Base-by-base conservation (phyloP, 2,888 invertebrate genomes). In the Mechanitis mazaeus region DNA sequence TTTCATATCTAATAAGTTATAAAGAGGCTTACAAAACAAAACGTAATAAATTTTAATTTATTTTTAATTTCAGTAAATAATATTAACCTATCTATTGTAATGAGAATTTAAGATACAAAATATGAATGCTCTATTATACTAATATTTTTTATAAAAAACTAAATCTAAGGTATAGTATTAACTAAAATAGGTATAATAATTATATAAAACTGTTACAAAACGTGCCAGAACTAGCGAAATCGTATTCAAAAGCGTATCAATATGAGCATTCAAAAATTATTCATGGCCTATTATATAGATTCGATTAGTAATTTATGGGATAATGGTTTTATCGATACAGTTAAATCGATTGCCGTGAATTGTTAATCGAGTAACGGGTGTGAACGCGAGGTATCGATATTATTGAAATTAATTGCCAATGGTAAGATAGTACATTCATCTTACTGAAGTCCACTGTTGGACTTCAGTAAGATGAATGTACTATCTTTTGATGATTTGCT, bases 221-320 rank as follows among this genome's bases (percentile, higher is more conserved):
- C 31, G 50, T 50, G 72, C 67, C 77, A 71, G 64, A 71, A 83
- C 79, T 63, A 83, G 76, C 54, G 61, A 56, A 53, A 71, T 71
- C 65, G 68, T 72, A 72, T 76, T 70, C 73, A 70, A 73, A 75
- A 77, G 75, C 83, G 78, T 81, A 73, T 71, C 80, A 75, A 87
- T 85, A 79, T 77, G 73, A 72, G 75, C 83, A 81, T 84, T 84
- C 84, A 80, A 80, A 81, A 84, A 87, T 89, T 85, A 73, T 85
- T 76, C 71, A 72, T 78, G 84, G 85, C 83, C 86, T 81, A 88
- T 89, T 87, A 86, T 75, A 78, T 80, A 80, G 80, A 87, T 87
- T 87, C 85, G 81, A 87, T 86, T 85, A 85, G 75, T 83, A 84
- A 88, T 89, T 87, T 87, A 88, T 84, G 81, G 84, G 84, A 79